Percentiles rank a stretch among this genome's conserved stretches.
Conservation (phyloP, 2,113 vertebrate genomes). For the Dryoscopus gambensis region DNA sequence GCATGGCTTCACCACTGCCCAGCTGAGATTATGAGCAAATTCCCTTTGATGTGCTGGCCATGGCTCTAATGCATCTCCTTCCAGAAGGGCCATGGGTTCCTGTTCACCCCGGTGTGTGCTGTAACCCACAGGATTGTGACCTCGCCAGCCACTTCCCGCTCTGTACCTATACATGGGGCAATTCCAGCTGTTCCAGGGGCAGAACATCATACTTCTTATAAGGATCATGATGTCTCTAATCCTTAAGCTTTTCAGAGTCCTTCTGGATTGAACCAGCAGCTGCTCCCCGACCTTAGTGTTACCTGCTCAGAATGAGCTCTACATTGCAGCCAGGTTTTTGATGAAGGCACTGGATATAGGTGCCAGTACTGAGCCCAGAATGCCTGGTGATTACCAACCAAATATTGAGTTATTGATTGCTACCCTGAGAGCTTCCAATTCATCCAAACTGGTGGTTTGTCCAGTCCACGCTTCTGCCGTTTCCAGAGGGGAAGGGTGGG, state of each 20-base stretch:
- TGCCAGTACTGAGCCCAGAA: neutral
- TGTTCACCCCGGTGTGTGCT: fast-evolving
- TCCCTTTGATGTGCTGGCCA: neutral
- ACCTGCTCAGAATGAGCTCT: neutral
- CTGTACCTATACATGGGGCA: neutral
- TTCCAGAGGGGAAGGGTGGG: neutral
- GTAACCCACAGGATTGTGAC: neutral
- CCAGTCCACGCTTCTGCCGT: neutral
- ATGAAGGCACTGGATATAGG: neutral
- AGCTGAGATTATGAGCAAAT: neutral
- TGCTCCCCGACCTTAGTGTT: neutral
- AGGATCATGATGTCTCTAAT: neutral
- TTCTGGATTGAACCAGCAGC: neutral
- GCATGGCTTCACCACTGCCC: neutral
- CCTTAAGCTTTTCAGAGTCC: neutral
- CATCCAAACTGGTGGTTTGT: neutral
- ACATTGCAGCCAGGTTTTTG: neutral
- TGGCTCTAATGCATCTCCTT: neutral
- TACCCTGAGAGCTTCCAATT: neutral
- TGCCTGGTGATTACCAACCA: neutral
- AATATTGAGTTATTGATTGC: neutral
- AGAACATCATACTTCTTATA: neutral
- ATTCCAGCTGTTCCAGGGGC: neutral
- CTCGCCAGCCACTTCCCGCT: neutral
- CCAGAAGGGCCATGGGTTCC: neutral